These are phyloP conservation scores for Cotesia typhae DNA, from an alignment of 1,140 invertebrate genomes.

Conservation along the genomic window DNA sequence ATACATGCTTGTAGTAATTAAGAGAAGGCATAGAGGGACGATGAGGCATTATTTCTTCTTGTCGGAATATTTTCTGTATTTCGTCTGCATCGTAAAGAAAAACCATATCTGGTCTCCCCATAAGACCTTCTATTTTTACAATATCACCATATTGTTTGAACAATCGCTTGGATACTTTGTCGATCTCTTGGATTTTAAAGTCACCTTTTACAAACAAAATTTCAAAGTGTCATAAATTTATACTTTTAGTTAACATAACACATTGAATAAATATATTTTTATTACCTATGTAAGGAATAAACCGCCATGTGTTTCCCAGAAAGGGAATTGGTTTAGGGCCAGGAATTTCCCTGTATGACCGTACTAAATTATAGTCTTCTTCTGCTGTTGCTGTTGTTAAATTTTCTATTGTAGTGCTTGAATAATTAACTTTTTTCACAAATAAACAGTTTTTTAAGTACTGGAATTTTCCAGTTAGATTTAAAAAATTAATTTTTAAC, in stretches of 20 bases:
- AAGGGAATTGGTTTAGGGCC: constrained; percentile 80
- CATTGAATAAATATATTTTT: constrained; percentile 30
- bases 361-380: constrained; percentile 13
- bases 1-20: constrained; percentile 78
- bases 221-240: constrained; percentile 25
- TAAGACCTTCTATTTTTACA: constrained; percentile 77
- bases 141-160: constrained; percentile 75
- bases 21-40: constrained; percentile 82
- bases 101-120: constrained; percentile 81
- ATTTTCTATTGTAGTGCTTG: too few relatives aligned
- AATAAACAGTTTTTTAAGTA: too few relatives aligned
- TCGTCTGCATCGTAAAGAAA: constrained; percentile 82
- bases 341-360: constrained; percentile 76
- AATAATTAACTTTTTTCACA: too few relatives aligned
- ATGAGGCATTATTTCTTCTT: constrained; percentile 79
- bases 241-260: constrained; percentile 27
- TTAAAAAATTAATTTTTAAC: too few relatives aligned
- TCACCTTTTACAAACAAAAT: constrained; percentile 65
- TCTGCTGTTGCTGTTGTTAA: too few relatives aligned
- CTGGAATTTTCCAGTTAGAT: too few relatives aligned
- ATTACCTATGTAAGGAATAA: constrained; percentile 74
- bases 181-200: constrained; percentile 77
- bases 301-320: constrained; percentile 83
- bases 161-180: constrained; percentile 76
- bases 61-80: constrained; percentile 77